Base-by-base conservation (phyloP, 1,140 invertebrate species). In the Aphis craccivora region DNA sequence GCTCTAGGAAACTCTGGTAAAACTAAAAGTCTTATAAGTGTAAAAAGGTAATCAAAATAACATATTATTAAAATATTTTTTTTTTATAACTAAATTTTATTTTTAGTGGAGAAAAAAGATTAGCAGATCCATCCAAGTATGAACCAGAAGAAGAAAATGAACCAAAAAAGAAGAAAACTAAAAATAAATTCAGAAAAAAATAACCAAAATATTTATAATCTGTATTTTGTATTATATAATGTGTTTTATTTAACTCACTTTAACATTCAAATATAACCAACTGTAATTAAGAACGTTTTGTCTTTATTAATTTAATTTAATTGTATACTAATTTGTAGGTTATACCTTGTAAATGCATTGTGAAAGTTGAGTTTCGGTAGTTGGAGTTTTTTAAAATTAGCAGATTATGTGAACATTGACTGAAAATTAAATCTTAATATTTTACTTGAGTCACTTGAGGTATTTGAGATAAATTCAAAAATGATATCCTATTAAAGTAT, bases 31-130 rank as follows among this genome's bases (percentile, higher is more conserved):
- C 94, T 94, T 93, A 95, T 96, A 67, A 96, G 96, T 35, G 96
- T 97, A 87, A 97, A 97, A 95, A 97, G 96, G 97, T 97, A 67
- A 94, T 30, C 5, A n/a, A 86, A 53, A 43, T 84, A 23, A 35
- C 7, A 51, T 20, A 30, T 60, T 86, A 55, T 55, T 86, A 84
- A 86, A 86, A 30, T 55, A 4, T 30, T 60, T 45, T 55, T 93
- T 93, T 91, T 53, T 91, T 45, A 51, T 35, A 91, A 55, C 1
- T 43, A 20, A 43, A n/a, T 22, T 35, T 43, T 35, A 25, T 53
- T 93, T 84, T 84, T 86, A 93, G 91, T 30, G 91, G 91, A 93
- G 91, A 93, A 93, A 93, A 93, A 84, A 93, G 91, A 93, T 84
- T 93, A 93, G 91, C 91, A 20, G 91, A 93, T 55, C 91, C n/a